A percentile compares a stretch with the other conserved stretches of the same genome.
These are phyloP conservation scores for Drosophila bunnanda DNA, from an alignment of 2,888 invertebrate genomes.

Conservation along the genomic window DNA sequence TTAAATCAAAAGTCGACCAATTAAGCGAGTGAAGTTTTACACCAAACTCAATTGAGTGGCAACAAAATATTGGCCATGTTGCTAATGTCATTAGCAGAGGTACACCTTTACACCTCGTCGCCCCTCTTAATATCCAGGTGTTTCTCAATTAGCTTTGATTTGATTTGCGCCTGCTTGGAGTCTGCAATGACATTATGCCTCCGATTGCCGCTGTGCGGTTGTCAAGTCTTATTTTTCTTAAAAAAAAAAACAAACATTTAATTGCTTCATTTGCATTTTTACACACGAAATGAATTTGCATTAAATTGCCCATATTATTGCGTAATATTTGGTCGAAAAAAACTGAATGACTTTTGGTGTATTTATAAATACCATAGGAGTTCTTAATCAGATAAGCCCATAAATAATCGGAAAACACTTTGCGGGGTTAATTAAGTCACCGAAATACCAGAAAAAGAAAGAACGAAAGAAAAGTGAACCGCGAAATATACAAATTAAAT, in stretches of 20 bases:
- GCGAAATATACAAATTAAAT: conserved; percentile 10
- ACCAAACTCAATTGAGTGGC: conserved; percentile 58
- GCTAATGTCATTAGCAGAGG: conserved; percentile 65
- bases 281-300: conserved; percentile 46
- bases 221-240: conserved; percentile 28
- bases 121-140: conserved; percentile 6
- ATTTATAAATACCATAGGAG: conserved; percentile 18
- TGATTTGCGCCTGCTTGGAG: conserved; percentile 44
- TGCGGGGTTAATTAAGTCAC: conserved; percentile 45
- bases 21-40: conserved; percentile 30
- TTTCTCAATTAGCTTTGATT: conserved; percentile 40
- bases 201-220: conserved; percentile 25
- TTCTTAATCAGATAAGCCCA: conserved; percentile 53
- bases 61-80: conserved; percentile 58
- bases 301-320: conserved; percentile 43
- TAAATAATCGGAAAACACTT: conserved; percentile 46
- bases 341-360: conserved; percentile 30
- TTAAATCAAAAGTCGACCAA: conserved; percentile 20
- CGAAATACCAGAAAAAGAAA: conserved; percentile 2
- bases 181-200: conserved; percentile 31
- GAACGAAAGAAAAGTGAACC: conserved; percentile 10
- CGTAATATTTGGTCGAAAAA: conserved; percentile 25
- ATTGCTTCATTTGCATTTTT: conserved; percentile 53
- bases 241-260: conserved; percentile 28
- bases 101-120: background rate